Evolutionary conservation across 2,888 invertebrate genomes (phyloP).

Genomic region (Metellina segmentata): DNA sequence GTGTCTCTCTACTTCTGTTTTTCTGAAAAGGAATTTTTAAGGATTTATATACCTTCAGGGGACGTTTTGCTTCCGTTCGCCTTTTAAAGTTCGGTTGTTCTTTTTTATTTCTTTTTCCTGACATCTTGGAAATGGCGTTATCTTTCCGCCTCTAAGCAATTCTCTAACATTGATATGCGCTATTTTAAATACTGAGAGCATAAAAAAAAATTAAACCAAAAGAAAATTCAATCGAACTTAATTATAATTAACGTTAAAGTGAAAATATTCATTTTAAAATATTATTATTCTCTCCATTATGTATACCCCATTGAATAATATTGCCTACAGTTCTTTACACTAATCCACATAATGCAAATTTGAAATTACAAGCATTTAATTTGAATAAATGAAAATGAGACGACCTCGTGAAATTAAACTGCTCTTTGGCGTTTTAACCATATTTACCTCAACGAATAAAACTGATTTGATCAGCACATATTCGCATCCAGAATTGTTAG

Average conservation of each 20-base stretch:
- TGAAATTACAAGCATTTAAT: too few relatives aligned
- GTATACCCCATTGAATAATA: too few relatives aligned
- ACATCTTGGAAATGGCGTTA: neutral
- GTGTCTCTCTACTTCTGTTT: neutral
- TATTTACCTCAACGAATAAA: too few relatives aligned
- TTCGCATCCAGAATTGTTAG: too few relatives aligned
- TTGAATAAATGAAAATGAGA: too few relatives aligned
- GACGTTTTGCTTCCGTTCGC: conserved; percentile 10
- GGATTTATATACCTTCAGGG: conserved; percentile 19
- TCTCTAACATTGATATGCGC: neutral
- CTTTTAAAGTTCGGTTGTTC: neutral
- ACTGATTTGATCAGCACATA: too few relatives aligned
- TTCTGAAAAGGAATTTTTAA: conserved; percentile 20
- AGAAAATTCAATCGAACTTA: too few relatives aligned
- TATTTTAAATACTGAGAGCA: neutral
- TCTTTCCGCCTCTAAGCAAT: neutral
- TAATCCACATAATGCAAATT: too few relatives aligned
- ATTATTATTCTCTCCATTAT: neutral
- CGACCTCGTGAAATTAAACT: too few relatives aligned
- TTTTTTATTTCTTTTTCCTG: neutral
- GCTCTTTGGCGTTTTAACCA: too few relatives aligned
- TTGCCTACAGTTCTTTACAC: too few relatives aligned
- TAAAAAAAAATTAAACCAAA: too few relatives aligned
- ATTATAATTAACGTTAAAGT: neutral
- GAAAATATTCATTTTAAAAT: neutral